Base-by-base conservation (phyloP, 64 coral and sea anemone genomes). In the Actinia equina region DNA sequence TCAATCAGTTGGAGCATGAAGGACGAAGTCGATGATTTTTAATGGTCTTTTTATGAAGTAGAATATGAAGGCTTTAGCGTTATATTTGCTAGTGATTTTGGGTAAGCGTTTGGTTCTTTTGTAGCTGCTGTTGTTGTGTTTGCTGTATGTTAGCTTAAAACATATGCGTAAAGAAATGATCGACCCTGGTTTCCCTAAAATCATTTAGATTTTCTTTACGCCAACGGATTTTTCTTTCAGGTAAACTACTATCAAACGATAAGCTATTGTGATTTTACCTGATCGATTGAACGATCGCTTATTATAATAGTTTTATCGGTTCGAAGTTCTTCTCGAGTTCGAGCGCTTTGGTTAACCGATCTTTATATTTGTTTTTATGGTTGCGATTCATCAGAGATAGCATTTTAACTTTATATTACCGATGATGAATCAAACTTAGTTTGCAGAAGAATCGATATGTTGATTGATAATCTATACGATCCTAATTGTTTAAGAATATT, bases 341-440 rank as follows among this genome's bases (percentile, higher is more conserved):
- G 69, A 74, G 69, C 69, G 69, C 18, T 30, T 74, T 74, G 69
- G 69, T 74, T 69, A 74, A 74, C 69, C 69, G 69, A 74, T 3
- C 23, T 20, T 25, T 0, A 37, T 69, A 7, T 69, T 74, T 74
- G 69, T 74, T 74, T 74, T 30, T n/a, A n/a, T n/a, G n/a, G n/a
- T n/a, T n/a, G n/a, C n/a, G n/a, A n/a, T n/a, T n/a, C n/a, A 74
- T 30, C 25, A 41, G 1, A 41, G 26, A 74, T 30, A 27, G 25
- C 10, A 65, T 65, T 65, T 65, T 23, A n/a, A n/a, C 62, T 65
- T 65, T 22, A 23, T 22, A 65, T 65, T 5, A 63, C 17, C 20
- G 60, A 20, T 3, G 12, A 65, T 65, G 62, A 20, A 65, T 65
- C 62, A 65, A 65, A 18, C 5, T n/a, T 65, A 4, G 19, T 65